Percentiles rank a stretch among this genome's conserved stretches.
Evolutionary conservation across 2,113 vertebrate genomes (phyloP).

Genomic region (Paramisgurnus dabryanus): DNA sequence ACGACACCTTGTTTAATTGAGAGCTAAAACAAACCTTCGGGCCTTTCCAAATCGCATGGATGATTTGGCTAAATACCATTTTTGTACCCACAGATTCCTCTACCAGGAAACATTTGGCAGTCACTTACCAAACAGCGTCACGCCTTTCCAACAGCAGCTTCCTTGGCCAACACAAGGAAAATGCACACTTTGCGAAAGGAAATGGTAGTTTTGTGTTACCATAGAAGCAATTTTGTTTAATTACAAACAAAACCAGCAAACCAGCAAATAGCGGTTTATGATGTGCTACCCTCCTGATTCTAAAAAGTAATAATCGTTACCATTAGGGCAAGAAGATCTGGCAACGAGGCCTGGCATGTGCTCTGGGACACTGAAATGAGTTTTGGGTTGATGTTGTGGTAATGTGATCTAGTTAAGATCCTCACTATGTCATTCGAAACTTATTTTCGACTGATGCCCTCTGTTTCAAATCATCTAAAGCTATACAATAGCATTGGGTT

Average conservation of each 20-base stretch:
- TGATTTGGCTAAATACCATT: constrained; percentile 26
- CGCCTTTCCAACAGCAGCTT: constrained; percentile 3
- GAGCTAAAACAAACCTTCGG: constrained; percentile 14
- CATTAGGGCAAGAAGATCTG: constrained; percentile 41
- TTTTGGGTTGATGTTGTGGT: neutral
- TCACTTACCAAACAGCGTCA: constrained; percentile 25
- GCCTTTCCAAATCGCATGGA: neutral
- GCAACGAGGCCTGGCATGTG: constrained; percentile 11
- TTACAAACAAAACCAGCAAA: constrained; percentile 46
- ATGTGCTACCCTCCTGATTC: constrained; percentile 34
- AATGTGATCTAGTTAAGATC: neutral
- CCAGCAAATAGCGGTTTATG: constrained; percentile 38
- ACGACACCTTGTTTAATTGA: constrained; percentile 30
- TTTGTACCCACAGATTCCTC: neutral
- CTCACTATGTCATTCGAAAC: neutral
- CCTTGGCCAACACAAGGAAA: constrained; percentile 4
- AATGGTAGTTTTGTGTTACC: constrained; percentile 38
- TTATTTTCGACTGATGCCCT: too few species aligned
- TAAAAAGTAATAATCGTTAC: constrained; percentile 25
- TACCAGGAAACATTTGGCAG: constrained; percentile 36
- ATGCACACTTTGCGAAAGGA: constrained; percentile 18
- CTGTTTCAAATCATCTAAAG: too few species aligned
- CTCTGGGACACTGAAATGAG: neutral
- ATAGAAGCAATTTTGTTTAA: constrained; percentile 48
- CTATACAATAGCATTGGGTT: neutral